A percentile compares a stretch with the other conserved stretches of the same genome.
These are phyloP conservation scores for Hoplostethus mediterraneus DNA, from an alignment of 2,797 vertebrate species.

Conservation along the genomic window DNA sequence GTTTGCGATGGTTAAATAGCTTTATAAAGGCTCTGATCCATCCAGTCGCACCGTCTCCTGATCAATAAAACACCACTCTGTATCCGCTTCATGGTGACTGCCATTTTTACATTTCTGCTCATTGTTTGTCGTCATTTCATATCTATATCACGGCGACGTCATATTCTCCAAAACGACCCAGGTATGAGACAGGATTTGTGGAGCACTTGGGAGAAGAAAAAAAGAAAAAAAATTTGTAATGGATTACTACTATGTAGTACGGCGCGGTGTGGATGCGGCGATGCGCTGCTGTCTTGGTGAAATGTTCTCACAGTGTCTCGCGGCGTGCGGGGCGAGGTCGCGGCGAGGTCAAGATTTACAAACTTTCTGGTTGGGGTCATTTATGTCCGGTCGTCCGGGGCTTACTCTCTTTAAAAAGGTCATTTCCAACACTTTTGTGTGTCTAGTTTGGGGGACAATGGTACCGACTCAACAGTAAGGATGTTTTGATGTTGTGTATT, in stretches of 20 bases:
- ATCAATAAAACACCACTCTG: constrained; percentile 40
- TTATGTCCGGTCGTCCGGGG: constrained; percentile 20
- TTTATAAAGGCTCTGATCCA: constrained; percentile 94
- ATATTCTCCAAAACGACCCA: constrained; percentile 35
- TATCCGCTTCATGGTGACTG: constrained; percentile 68
- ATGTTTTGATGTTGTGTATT: too few species aligned
- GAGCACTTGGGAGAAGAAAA: constrained; percentile 46
- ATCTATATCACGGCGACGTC: constrained; percentile 29
- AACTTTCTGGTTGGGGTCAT: constrained; percentile 24
- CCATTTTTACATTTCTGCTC: constrained; percentile 65
- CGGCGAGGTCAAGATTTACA: constrained; percentile 42
- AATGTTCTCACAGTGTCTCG: constrained; percentile 61
- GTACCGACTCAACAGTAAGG: too few species aligned
- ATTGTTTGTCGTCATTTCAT: constrained; percentile 47
- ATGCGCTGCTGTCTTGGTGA: constrained; percentile 45
- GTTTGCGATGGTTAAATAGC: constrained; percentile 84
- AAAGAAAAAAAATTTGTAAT: constrained; percentile 50
- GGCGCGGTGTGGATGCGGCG: constrained; percentile 31
- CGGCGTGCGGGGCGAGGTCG: not conserved
- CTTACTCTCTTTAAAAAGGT: constrained; percentile 12
- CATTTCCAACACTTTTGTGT: not conserved
- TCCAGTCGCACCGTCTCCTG: constrained; percentile 83
- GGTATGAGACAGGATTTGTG: constrained; percentile 53
- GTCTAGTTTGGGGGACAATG: too few species aligned
- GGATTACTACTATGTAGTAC: constrained; percentile 81